Percentiles rank a stretch among this genome's conserved stretches.
Conservation (phyloP, 2,797 vertebrate species). For the Gallinago stenura region DNA sequence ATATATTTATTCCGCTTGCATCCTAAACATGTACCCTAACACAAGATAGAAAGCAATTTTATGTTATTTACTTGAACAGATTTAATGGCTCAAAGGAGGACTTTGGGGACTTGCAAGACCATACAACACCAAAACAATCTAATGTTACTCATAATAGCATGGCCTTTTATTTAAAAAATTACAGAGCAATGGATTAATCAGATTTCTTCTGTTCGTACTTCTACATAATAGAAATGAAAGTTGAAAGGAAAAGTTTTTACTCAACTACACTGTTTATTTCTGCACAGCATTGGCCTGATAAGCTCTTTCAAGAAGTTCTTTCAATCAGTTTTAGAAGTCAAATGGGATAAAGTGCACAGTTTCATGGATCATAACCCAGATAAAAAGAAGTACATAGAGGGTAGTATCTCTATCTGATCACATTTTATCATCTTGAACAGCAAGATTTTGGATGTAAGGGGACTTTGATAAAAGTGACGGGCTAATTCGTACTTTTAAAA, state of each 20-base stretch:
- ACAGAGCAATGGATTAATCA: neutral
- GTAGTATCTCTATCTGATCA: neutral
- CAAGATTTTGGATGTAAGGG: neutral
- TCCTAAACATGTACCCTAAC: neutral
- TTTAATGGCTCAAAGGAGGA: neutral
- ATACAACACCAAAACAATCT: neutral
- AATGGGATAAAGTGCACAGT: neutral
- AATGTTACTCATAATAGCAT: neutral
- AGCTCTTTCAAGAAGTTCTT: conserved; percentile 30
- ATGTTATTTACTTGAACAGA: neutral
- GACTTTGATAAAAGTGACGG: neutral
- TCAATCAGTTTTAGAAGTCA: neutral
- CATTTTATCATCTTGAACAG: conserved; percentile 28
- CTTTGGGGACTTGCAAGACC: neutral
- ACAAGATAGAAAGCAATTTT: neutral
- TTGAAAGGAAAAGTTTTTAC: neutral
- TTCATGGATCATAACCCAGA: conserved; percentile 20
- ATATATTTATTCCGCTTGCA: neutral
- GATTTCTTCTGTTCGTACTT: neutral
- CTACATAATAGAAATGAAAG: neutral
- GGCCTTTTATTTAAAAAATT: neutral
- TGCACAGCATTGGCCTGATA: neutral
- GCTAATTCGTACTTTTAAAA: neutral
- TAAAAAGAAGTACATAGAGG: conserved; percentile 4
- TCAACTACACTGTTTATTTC: conserved; percentile 5